A percentile compares a stretch with the other conserved stretches of the same genome.
Conservation (phyloP, 1,140 invertebrate species). For the Homalodisca vitripennis region DNA sequence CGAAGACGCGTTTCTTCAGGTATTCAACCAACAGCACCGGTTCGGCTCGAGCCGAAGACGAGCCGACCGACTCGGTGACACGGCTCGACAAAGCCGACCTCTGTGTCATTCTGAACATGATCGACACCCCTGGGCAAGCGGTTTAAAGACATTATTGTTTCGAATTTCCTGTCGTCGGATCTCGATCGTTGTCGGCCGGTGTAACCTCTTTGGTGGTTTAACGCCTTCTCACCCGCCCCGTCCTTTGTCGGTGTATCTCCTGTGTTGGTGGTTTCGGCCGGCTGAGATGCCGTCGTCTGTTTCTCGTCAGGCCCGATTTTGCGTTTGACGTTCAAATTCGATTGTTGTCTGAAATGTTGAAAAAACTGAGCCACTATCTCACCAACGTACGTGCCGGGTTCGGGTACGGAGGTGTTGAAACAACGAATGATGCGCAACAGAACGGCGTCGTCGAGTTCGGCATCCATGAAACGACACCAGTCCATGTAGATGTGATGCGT, state of each 20-base stretch:
- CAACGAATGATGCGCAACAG: neutral
- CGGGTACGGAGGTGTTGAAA: neutral
- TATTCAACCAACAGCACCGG: too few species aligned
- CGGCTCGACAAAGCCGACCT: too few species aligned
- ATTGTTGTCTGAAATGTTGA: constrained; percentile 17
- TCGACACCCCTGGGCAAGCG: too few species aligned
- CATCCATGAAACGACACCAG: neutral
- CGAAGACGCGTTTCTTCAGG: too few species aligned
- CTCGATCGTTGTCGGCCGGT: neutral
- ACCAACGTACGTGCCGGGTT: neutral
- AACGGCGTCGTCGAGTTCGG: neutral
- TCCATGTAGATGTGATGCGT: neutral
- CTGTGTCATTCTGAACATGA: too few species aligned
- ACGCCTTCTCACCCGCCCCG: neutral
- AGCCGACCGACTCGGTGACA: too few species aligned
- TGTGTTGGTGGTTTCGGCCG: neutral
- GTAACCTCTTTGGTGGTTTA: neutral
- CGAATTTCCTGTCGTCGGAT: neutral
- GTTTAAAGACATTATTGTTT: neutral
- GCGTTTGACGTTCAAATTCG: constrained; percentile 14
- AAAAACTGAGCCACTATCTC: constrained; percentile 16
- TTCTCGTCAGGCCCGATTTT: neutral
- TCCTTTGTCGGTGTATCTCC: neutral
- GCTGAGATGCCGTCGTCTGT: neutral
- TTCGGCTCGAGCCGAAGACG: too few species aligned